A percentile compares a stretch with the other conserved stretches of the same genome.
These are phyloP conservation scores for Typhlichthys subterraneus DNA, from an alignment of 2,797 vertebrate species.

Conservation along the genomic window DNA sequence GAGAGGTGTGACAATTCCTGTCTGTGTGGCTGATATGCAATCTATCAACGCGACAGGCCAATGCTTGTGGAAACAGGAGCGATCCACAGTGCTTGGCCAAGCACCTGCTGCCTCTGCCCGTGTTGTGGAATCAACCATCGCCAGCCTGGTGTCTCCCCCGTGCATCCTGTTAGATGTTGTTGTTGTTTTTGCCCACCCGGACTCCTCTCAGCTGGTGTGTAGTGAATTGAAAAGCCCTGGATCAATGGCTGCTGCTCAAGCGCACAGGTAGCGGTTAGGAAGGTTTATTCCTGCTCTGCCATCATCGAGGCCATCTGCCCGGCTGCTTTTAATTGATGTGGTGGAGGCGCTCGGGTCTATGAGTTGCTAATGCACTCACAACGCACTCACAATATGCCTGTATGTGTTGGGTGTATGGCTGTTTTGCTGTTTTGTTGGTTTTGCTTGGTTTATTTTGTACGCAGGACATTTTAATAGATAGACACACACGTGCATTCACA, in stretches of 20 bases:
- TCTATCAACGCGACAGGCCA: neutral
- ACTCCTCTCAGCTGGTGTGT: constrained; percentile 70
- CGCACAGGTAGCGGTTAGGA: constrained; percentile 83
- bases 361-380: constrained; percentile 64
- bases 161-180: constrained; percentile 58
- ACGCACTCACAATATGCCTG: constrained; percentile 35
- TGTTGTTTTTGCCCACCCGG: constrained; percentile 53
- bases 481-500: constrained; percentile 34
- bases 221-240: constrained; percentile 75
- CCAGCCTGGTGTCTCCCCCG: constrained; percentile 47
- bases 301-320: constrained; percentile 78
- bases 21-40: constrained; percentile 30
- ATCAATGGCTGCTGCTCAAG: constrained; percentile 79
- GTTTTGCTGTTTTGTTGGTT: constrained; percentile 5
- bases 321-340: constrained; percentile 77
- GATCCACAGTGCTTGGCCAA: constrained; percentile 40
- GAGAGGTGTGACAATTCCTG: constrained; percentile 45
- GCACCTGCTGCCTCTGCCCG: constrained; percentile 21
- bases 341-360: constrained; percentile 67
- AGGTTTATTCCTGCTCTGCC: constrained; percentile 81
- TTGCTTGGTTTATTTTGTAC: too few species aligned
- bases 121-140: constrained; percentile 18
- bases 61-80: constrained; percentile 36
- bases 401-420: constrained; percentile 26
- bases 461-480: too few species aligned